Evolutionary conservation across 2,113 vertebrate genomes (phyloP), one percentile per base, ranked within the genome.

Genomic region (Ploceus nigricollis): DNA sequence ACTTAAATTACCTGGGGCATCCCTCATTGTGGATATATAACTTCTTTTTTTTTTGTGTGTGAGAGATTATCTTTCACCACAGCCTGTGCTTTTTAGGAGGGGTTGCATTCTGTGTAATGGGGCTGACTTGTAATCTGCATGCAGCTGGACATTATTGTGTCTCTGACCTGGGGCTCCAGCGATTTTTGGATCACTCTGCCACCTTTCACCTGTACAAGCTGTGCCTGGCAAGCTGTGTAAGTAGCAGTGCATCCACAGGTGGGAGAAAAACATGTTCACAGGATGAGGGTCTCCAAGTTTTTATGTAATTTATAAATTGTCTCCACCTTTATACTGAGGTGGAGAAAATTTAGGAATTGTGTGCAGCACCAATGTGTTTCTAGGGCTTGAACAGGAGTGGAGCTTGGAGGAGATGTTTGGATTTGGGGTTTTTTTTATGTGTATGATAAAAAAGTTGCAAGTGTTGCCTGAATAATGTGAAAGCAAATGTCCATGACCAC

Each of bases 301-400:
- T 66, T 53, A 17, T 44, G 2, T 6, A 3, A n/a, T 27, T 7
- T 33, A 35, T 33, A 28, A 19, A 69, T 39, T 20, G 28, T 39
- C 39, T 39, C 39, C 39, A 39, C 11, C 39, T 39, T 39, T 11
- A 13, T 50, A 22, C 5, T 10, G 23, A 12, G 19, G 9, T 50
- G 45, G 30, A 51, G 53, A 37, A 4, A 42, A 33, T 25, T 6
- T 7, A 47, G 40, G 61, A n/a, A 22, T 17, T 72, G 13, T 42
- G 0, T 12, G 22, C 7, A 75, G n/a, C 61, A 61, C 18, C 28
- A 18, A 0, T 15, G 23, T 1, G 0, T 33, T 84, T 20, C 45
- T 10, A 44, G 15, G 13, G 15, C 18, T 28, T 81, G 25, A 56
- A 44, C 6, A 68, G 39, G 19, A 48, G 13, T 4, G 5, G 28